Conservation (phyloP, 2,113 vertebrate species). For the Ochotona curzoniae region DNA sequence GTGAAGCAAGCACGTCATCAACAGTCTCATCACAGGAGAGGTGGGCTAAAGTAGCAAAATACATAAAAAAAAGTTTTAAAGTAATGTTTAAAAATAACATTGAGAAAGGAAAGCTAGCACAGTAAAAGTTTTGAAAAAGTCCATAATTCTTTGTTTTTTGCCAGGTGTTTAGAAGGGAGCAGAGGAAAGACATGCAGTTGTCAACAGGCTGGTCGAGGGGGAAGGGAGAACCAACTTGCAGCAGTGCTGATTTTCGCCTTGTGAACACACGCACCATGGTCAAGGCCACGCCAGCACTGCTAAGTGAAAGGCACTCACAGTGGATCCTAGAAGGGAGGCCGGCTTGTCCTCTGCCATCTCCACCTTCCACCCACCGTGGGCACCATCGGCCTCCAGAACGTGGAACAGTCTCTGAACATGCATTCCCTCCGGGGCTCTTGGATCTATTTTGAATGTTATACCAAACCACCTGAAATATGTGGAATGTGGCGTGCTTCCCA, state of each 20-base stretch:
- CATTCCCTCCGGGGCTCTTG: background rate
- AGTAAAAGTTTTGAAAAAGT: background rate
- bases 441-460: background rate
- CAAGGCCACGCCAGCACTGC: background rate
- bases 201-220: background rate
- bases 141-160: background rate
- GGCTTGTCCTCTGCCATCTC: rapidly evolving
- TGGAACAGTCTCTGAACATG: background rate
- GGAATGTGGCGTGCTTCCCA: rapidly evolving
- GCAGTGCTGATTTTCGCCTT: background rate
- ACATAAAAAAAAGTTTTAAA: no score
- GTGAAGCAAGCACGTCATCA: background rate
- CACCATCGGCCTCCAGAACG: background rate
- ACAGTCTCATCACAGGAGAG: background rate
- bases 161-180: background rate
- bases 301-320: background rate
- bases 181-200: background rate
- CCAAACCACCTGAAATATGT: background rate
- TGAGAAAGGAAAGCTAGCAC: background rate
- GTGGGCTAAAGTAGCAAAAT: background rate
- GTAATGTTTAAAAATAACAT: background rate
- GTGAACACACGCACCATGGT: background rate
- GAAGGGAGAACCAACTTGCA: background rate
- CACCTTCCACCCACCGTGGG: background rate
- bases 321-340: background rate